These are phyloP conservation scores for Pelecanoides urinatrix DNA, from an alignment of 2,113 vertebrate species.

Conservation along the genomic window DNA sequence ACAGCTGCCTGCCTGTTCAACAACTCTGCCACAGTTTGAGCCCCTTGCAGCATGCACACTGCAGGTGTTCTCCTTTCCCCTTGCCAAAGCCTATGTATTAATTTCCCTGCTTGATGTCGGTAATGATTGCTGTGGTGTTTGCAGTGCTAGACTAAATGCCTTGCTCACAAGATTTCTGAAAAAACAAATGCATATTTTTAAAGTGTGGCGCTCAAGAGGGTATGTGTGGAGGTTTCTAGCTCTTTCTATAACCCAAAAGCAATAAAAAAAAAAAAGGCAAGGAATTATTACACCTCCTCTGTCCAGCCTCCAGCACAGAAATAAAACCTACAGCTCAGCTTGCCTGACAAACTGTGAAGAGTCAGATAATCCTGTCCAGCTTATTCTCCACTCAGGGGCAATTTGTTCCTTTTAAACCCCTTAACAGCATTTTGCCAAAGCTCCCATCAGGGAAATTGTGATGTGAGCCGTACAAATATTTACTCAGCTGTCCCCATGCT, in stretches of 20 bases:
- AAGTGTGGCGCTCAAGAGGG: background rate
- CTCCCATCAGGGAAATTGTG: background rate
- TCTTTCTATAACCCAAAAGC: background rate
- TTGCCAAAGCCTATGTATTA: rapidly evolving
- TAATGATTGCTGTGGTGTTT: background rate
- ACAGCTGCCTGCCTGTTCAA: background rate
- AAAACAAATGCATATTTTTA: background rate
- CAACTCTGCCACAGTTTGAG: rapidly evolving
- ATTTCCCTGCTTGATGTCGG: background rate
- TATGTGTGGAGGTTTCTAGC: background rate
- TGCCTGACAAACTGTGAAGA: background rate
- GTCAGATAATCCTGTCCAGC: background rate
- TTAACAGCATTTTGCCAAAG: background rate
- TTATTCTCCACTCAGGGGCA: background rate
- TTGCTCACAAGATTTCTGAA: background rate
- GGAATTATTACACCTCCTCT: background rate
- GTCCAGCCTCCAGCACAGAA: background rate
- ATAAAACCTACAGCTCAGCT: background rate
- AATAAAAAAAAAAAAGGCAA: background rate
- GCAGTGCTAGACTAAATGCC: background rate
- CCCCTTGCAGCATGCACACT: rapidly evolving
- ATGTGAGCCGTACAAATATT: background rate
- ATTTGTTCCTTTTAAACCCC: conserved; percentile 24
- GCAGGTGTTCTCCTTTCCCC: background rate
- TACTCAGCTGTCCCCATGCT: background rate